Percentiles rank a stretch among this genome's conserved stretches.
phyloP scores from a whole-genome alignment of 2,888 invertebrate species.

The Orchestes rusci region DNA sequence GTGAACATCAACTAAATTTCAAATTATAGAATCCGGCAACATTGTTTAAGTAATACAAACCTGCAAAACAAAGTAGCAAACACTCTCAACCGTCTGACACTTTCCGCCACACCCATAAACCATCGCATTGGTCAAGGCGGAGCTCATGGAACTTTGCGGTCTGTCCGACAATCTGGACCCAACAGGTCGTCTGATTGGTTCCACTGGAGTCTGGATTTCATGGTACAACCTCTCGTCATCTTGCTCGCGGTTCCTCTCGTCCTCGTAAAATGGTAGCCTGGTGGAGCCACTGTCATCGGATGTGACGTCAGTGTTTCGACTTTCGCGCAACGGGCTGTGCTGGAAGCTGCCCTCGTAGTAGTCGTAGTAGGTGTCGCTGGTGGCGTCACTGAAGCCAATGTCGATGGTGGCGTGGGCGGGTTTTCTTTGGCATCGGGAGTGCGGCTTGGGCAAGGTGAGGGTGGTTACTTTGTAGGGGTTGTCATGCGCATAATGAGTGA shows the following conservation, averaged over 20 bases:
- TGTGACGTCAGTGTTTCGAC: constrained; percentile 29
- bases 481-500: constrained; percentile 29
- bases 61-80: constrained; percentile 64
- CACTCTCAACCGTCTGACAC: constrained; percentile 63
- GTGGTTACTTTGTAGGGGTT: constrained; percentile 36
- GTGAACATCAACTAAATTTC: constrained; percentile 43
- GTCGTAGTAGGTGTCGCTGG: constrained; percentile 35
- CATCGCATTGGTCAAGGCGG: constrained; percentile 45
- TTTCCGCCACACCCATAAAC: constrained; percentile 63
- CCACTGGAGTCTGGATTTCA: constrained; percentile 35
- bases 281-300: constrained; percentile 39
- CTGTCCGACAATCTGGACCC: constrained; percentile 33
- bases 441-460: no score
- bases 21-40: background rate
- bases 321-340: constrained; percentile 29
- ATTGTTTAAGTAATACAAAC: constrained; percentile 37
- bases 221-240: constrained; percentile 33
- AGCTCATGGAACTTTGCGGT: constrained; percentile 40
- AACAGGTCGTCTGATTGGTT: constrained; percentile 24
- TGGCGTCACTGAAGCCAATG: constrained; percentile 38
- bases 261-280: constrained; percentile 36
- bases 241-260: constrained; percentile 29
- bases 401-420: constrained; percentile 27
- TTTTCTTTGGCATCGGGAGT: constrained; percentile 7
- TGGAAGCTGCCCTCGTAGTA: constrained; percentile 36